phyloP scores from a whole-genome alignment of 2,797 vertebrate genomes.

The Pelochelys cantorii region DNA sequence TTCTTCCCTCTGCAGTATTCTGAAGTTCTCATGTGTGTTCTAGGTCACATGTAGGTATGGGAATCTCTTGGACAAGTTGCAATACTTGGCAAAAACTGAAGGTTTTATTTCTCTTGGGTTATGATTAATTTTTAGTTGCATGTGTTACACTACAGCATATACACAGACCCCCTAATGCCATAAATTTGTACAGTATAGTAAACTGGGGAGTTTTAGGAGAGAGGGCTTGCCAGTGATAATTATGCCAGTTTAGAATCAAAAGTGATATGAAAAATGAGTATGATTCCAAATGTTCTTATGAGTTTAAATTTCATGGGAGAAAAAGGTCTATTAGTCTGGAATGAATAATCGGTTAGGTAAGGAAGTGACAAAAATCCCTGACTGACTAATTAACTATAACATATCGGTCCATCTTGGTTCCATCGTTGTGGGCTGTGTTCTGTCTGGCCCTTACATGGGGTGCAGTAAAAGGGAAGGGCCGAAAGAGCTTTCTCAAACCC shows the following conservation, averaged over 20 bases:
- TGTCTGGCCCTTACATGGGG: constrained; percentile 30
- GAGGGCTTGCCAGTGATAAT: constrained; percentile 8
- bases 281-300: constrained; percentile 62
- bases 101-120: background rate
- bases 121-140: background rate
- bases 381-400: constrained; percentile 66
- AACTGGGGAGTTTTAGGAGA: background rate
- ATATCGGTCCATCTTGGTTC: constrained; percentile 44
- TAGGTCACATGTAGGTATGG: constrained; percentile 5
- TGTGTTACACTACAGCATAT: background rate
- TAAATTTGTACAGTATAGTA: background rate
- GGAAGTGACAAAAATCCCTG: constrained; percentile 60
- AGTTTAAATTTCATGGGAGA: constrained; percentile 42
- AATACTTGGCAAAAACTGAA: constrained; percentile 6
- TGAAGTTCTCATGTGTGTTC: background rate
- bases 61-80: constrained; percentile 22
- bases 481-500: background rate
- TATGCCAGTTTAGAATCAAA: constrained; percentile 46
- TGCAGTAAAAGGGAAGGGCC: background rate
- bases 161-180: constrained; percentile 9
- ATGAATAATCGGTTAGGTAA: constrained; percentile 59
- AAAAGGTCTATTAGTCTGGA: constrained; percentile 55
- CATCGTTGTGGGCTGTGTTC: background rate
- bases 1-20: constrained; percentile 4
- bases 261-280: constrained; percentile 57